Base-by-base conservation (phyloP, 2,888 invertebrate genomes). In the Crossocerus cetratus region DNA sequence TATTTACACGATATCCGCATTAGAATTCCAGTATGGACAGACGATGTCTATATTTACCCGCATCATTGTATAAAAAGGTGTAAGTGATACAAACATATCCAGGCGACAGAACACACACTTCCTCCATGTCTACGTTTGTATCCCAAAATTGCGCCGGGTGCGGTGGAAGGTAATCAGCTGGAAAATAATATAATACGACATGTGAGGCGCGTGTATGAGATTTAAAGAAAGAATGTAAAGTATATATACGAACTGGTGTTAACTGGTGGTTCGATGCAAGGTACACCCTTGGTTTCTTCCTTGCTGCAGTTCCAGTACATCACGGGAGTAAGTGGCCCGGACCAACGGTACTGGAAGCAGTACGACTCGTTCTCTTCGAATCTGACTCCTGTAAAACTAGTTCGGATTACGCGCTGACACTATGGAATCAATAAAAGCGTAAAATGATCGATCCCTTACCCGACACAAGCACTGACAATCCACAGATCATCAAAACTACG, bases 311-410 rank as follows among this genome's bases (percentile, higher is more conserved):
- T 73, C 43, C 55, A 45, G 1, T 57, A 55, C 0, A 55, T 16
- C n/a, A 14, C 56, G 18, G 16, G 58, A 11, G 65, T 61, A 55
- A 65, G 67, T 18, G 74, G 63, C 14, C 83, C 82, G 59, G 83
- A 53, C 89, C 89, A 89, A 22, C 86, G 87, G 23, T 84, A 88
- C n/a, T 77, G 59, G 61, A 86, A 88, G 60, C 89, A 90, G 20
- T 80, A 73, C 42, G 78, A 43, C 21, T 16, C 3, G 4, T 21
- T n/a, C 0, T 32, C 22, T 2, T 55, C 5, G 2, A 32, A n/a
- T 3, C 49, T 4, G 2, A 32, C 0, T 16, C 3, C 69, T 74
- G 18, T 11, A 43, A 55, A 43, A 44, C 21, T 23, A n/a, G 44
- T 23, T 22, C 57, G 3, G 32, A 55, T 23, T 57, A 42, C 20